Evolutionary conservation across 2,113 vertebrate genomes (phyloP).

Genomic region (Semnornis frantzii): DNA sequence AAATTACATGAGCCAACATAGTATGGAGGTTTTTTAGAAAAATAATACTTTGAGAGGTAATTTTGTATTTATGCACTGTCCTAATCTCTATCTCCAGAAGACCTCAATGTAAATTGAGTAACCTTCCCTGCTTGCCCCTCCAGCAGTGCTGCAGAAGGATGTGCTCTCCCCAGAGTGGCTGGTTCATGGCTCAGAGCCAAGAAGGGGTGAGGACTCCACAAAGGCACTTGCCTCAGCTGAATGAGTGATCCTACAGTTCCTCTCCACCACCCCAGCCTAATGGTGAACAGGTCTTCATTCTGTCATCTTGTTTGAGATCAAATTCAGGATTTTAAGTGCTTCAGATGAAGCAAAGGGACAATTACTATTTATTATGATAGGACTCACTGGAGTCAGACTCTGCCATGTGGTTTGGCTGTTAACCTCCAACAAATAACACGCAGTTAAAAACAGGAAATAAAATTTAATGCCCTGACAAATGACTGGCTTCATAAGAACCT

Average conservation of each 20-base stretch:
- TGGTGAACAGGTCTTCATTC: neutral
- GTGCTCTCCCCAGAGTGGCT: rapidly evolving
- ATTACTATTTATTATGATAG: neutral
- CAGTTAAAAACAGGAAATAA: slow-evolving; percentile 20
- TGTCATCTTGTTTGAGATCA: neutral
- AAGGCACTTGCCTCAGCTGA: rapidly evolving
- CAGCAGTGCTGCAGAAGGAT: rapidly evolving
- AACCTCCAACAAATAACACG: neutral
- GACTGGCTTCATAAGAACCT: neutral
- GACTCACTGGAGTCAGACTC: neutral
- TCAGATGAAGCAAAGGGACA: neutral
- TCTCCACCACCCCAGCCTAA: neutral
- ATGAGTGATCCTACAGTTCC: rapidly evolving
- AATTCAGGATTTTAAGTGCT: neutral
- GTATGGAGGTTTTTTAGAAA: neutral
- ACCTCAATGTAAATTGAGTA: rapidly evolving
- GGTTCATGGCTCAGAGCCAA: rapidly evolving
- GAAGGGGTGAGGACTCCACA: neutral
- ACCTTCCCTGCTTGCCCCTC: rapidly evolving
- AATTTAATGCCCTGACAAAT: slow-evolving; percentile 20
- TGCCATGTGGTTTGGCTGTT: neutral
- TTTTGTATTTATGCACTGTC: neutral
- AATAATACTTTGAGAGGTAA: neutral
- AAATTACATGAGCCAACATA: neutral
- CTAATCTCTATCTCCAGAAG: neutral